A percentile compares a stretch with the other conserved stretches of the same genome.
phyloP scores from a whole-genome alignment of 2,113 vertebrate genomes.

The Sceloporus tristichus region DNA sequence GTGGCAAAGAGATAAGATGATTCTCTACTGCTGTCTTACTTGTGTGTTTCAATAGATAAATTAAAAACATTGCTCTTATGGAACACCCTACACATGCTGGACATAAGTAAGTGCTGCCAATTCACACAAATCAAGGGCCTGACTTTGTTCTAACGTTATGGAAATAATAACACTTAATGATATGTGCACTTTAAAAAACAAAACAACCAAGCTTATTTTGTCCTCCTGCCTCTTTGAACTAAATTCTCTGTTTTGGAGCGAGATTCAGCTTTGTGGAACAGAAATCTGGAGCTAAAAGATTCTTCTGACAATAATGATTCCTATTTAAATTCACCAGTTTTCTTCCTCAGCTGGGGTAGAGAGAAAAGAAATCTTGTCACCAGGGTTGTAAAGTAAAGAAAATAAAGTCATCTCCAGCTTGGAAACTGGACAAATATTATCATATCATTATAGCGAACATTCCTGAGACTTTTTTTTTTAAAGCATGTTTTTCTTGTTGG shows the following conservation, averaged over 20 bases:
- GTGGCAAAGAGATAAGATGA: constrained; percentile 79
- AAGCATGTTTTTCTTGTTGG: constrained; percentile 67
- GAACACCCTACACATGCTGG: constrained; percentile 67
- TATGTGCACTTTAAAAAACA: not conserved
- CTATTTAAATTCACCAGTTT: constrained; percentile 76
- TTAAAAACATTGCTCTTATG: constrained; percentile 76
- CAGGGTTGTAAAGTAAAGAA: constrained; percentile 66
- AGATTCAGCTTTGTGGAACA: constrained; percentile 72
- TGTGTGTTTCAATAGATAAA: constrained; percentile 73
- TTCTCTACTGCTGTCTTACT: constrained; percentile 67
- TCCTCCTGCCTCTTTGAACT: constrained; percentile 59
- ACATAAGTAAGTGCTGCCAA: constrained; percentile 31
- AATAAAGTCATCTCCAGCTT: constrained; percentile 61
- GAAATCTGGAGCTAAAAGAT: constrained; percentile 72
- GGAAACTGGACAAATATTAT: constrained; percentile 68
- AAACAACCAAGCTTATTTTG: constrained; percentile 35
- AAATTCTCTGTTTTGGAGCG: constrained; percentile 35
- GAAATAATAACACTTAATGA: constrained; percentile 50
- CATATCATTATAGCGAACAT: constrained; percentile 52
- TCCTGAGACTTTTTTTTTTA: constrained; percentile 41
- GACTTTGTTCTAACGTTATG: constrained; percentile 59
- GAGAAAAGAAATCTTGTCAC: constrained; percentile 65
- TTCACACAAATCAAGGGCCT: not conserved
- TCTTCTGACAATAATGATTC: constrained; percentile 76
- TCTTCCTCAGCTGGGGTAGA: constrained; percentile 71